Evolutionary conservation across 2,113 vertebrate species (phyloP), one percentile per base, ranked within the genome.

Genomic region (Triplophysa tibetana): DNA sequence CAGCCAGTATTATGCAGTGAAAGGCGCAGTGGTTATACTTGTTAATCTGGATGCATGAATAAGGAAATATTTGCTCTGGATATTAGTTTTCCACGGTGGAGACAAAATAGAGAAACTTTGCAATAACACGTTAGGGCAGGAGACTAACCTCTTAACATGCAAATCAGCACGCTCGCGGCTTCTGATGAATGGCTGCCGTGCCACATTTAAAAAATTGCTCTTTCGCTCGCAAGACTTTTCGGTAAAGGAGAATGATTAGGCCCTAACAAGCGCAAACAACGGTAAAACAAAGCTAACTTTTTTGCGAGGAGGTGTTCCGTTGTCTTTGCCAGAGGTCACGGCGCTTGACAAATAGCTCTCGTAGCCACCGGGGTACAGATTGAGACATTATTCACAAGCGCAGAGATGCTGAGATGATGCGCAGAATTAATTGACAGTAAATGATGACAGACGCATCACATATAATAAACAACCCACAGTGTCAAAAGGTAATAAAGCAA

Each of bases 11-110:
- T 92, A 91, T 90, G 83, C 90, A 86, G 60, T 83, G 88, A 89
- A 87, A 60, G 6, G 87, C 21, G 73, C 88, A 86, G 88, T 48
- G 6, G 90, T 92, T 92, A 89, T 90, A 93, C 92, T 93, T 91
- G 92, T 85, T 92, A 87, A 87, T 89, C 13, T 86, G 90, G 89
- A 85, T 89, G 88, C 82, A 80, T 88, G 89, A 90, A 88, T 86
- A 87, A 82, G 83, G 79, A 84, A 87, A 91, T 90, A 92, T 92
- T 92, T 91, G 92, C 89, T 89, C 91, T 88, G 84, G 86, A 90
- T 92, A 92, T 93, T 92, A 90, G 87, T 86, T 91, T 88, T 85
- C 75, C 76, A 86, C 83, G 83, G 88, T 86, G 24, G 67, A 82
- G 86, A 85, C 72, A 82, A 85, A 84, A 88, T 75, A 83, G 45